These are phyloP conservation scores for Tubulanus polymorphus DNA, from an alignment of 2,888 invertebrate genomes.

Conservation along the genomic window DNA sequence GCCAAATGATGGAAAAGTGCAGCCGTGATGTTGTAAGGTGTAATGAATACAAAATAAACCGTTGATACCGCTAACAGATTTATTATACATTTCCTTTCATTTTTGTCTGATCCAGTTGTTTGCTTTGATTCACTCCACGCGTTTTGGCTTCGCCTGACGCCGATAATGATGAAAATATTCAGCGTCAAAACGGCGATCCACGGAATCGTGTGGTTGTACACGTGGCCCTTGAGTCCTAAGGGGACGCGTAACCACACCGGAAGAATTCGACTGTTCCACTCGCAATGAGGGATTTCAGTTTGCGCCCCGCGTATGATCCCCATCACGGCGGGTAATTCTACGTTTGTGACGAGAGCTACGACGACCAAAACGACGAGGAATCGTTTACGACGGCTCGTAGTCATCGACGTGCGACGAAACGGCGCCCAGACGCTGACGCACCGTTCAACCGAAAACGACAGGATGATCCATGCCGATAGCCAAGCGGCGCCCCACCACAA, in stretches of 20 bases:
- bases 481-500: too few species aligned
- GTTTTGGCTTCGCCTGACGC: background rate
- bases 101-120: background rate
- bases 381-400: background rate
- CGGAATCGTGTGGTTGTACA: too few species aligned
- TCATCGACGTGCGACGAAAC: background rate
- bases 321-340: background rate
- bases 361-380: background rate
- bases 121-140: background rate
- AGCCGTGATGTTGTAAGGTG: background rate
- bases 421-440: background rate
- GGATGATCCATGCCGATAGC: too few species aligned
- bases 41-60: background rate
- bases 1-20: background rate
- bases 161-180: background rate
- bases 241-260: background rate
- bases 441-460: background rate
- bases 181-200: background rate
- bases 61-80: background rate
- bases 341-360: background rate
- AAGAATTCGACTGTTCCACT: background rate
- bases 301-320: too few species aligned
- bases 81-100: background rate
- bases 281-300: too few species aligned
- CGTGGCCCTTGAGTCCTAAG: background rate